phyloP scores from a whole-genome alignment of 92 coral and sea anemone genomes.

The Hydrozoanthus gracilis region DNA sequence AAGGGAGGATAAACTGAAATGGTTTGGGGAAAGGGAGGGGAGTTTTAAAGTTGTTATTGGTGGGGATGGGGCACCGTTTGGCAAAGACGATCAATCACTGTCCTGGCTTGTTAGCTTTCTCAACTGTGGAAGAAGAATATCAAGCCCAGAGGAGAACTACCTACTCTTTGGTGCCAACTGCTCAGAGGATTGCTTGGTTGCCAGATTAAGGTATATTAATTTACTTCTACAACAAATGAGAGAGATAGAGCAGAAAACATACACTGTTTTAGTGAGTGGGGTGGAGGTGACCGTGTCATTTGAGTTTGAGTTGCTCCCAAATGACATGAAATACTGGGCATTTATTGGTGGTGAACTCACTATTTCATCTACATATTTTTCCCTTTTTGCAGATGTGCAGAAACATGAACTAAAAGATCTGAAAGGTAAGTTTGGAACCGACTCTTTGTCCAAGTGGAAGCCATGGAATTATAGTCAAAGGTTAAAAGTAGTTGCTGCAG shows the following conservation, averaged over 20 bases:
- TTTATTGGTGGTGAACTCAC: constrained; percentile 46
- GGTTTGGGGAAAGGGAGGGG: constrained; percentile 47
- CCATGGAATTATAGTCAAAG: constrained; percentile 48
- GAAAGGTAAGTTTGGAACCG: constrained; percentile 36
- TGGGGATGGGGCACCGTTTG: constrained; percentile 36
- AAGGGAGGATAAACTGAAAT: constrained; percentile 48
- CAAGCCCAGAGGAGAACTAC: constrained; percentile 56
- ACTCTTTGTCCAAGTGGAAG: constrained; percentile 38
- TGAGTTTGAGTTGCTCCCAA: constrained; percentile 48
- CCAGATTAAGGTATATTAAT: constrained; percentile 21
- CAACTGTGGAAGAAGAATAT: constrained; percentile 36
- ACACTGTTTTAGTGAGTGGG: constrained; percentile 19
- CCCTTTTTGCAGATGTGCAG: constrained; percentile 50
- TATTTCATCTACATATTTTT: constrained; percentile 49
- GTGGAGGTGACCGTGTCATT: constrained; percentile 33
- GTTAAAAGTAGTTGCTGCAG: constrained; percentile 36
- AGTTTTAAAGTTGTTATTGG: constrained; percentile 43
- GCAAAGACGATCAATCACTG: constrained; percentile 45
- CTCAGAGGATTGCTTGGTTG: constrained; percentile 42
- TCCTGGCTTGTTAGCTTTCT: constrained; percentile 53
- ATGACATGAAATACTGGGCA: constrained; percentile 53
- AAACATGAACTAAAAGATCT: constrained; percentile 16
- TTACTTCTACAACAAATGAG: constrained; percentile 27
- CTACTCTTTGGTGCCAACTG: constrained; percentile 58
- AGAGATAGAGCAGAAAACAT: constrained; percentile 42